phyloP scores from a whole-genome alignment of 2,113 vertebrate genomes.

The Coracopsis vasa region DNA sequence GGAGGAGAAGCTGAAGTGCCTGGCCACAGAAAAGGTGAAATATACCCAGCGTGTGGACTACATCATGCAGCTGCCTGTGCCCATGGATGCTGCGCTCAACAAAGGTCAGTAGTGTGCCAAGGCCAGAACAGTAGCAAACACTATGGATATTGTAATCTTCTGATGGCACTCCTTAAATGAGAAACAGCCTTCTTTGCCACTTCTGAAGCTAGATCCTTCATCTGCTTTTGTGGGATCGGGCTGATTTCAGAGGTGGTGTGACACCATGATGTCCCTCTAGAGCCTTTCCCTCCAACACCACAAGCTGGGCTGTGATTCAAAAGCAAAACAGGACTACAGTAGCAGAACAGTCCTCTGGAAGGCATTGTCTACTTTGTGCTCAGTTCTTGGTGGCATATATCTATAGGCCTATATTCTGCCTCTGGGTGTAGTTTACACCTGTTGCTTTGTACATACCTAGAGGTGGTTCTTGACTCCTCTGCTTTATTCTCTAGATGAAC shows the following conservation, averaged over 20 bases:
- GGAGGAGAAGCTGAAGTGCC: conserved; percentile 96
- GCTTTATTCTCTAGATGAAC: conserved; percentile 81
- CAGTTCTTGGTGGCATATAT: rapidly evolving
- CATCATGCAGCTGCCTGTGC: conserved; percentile 95
- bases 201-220: neutral
- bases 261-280: neutral
- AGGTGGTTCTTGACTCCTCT: neutral
- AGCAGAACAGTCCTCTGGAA: neutral
- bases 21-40: conserved; percentile 96
- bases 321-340: neutral
- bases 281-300: neutral
- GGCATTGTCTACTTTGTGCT: neutral
- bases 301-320: neutral
- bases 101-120: conserved; percentile 78
- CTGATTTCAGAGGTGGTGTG: neutral
- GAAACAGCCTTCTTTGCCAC: neutral
- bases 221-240: neutral
- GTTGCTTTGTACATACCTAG: neutral
- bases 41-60: conserved; percentile 98
- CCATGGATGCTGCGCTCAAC: conserved; percentile 96
- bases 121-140: neutral
- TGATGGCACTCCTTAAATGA: neutral
- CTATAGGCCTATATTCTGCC: neutral
- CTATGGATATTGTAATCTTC: neutral
- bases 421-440: neutral